These are phyloP conservation scores for Dasypus novemcinctus DNA, from an alignment of 2,113 vertebrate genomes.

Conservation along the genomic window DNA sequence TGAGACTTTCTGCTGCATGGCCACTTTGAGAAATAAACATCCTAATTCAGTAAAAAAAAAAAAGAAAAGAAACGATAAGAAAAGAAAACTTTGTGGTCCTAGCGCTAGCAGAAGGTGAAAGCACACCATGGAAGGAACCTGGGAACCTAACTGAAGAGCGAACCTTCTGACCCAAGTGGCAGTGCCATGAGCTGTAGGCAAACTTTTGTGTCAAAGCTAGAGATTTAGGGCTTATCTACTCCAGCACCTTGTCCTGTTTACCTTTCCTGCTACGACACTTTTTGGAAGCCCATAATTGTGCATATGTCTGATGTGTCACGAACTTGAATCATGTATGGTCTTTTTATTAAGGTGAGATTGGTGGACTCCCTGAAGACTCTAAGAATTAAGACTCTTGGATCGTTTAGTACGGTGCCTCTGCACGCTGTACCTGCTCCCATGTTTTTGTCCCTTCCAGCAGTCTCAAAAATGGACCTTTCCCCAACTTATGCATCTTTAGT, in stretches of 20 bases:
- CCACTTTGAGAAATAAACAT: too few relatives aligned
- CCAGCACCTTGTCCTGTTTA: not conserved
- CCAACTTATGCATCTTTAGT: not conserved
- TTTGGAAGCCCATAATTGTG: not conserved
- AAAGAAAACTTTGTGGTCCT: not conserved
- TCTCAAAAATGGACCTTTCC: conserved; percentile 14
- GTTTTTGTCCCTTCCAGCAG: not conserved
- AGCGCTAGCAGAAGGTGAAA: not conserved
- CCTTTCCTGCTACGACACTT: not conserved
- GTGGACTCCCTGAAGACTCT: not conserved
- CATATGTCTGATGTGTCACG: not conserved
- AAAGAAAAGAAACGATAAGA: too few relatives aligned
- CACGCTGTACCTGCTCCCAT: not conserved
- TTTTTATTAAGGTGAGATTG: not conserved
- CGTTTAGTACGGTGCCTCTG: not conserved
- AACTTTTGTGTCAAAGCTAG: not conserved
- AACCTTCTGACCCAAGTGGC: not conserved
- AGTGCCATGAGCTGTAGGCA: not conserved
- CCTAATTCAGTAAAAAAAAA: too few relatives aligned
- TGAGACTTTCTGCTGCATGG: too few relatives aligned
- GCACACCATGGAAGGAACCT: not conserved
- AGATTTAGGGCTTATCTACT: not conserved
- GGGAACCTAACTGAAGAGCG: not conserved
- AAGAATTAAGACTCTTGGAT: not conserved
- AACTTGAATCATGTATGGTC: not conserved